phyloP scores from a whole-genome alignment of 2,888 invertebrate species.

The Tetramorium bicarinatum region DNA sequence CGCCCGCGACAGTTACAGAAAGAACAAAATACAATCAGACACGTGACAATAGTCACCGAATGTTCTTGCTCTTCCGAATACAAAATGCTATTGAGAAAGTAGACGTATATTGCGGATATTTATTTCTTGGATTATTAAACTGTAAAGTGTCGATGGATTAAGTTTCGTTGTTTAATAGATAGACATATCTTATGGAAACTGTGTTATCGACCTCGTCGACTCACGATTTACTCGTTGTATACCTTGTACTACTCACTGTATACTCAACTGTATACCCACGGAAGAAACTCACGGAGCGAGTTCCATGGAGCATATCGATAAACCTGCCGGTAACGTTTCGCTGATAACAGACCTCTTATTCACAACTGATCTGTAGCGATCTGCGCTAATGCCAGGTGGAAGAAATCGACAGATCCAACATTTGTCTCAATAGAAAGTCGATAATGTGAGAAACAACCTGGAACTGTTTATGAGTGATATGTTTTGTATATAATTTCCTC shows the following conservation, averaged over 20 bases:
- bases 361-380: not conserved
- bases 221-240: constrained; percentile 23
- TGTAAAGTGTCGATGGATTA: constrained; percentile 22
- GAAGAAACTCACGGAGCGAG: not conserved
- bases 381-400: not conserved
- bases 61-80: not conserved
- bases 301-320: constrained; percentile 33
- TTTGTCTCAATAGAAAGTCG: constrained; percentile 10
- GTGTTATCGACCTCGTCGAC: constrained; percentile 39
- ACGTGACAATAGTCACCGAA: not conserved
- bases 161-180: constrained; percentile 35
- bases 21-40: not conserved
- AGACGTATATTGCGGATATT: constrained; percentile 2
- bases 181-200: constrained; percentile 32
- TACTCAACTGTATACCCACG: constrained; percentile 28
- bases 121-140: constrained; percentile 24
- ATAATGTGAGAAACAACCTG: constrained; percentile 10
- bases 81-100: not conserved
- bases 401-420: not conserved
- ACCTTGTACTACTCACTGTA: constrained; percentile 32
- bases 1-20: not conserved
- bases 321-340: constrained; percentile 21
- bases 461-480: not conserved
- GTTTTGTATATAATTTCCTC: constrained; percentile 29
- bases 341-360: constrained; percentile 14